Evolutionary conservation across 2,113 vertebrate genomes (phyloP).

Genomic region (Phalacrocorax pelagicus): DNA sequence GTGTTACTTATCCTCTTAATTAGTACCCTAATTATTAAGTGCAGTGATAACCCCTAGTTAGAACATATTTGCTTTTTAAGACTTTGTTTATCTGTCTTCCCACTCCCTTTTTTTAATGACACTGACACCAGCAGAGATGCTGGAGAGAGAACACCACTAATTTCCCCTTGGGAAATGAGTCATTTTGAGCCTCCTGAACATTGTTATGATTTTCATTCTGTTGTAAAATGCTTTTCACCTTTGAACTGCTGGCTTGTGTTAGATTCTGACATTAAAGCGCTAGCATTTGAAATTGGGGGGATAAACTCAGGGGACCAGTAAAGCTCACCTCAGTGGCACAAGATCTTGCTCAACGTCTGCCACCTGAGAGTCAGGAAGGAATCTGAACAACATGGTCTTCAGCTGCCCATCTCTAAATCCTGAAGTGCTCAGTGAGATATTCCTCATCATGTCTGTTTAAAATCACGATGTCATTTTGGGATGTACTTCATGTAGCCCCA

Average conservation of each 20-base stretch:
- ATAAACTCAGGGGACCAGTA: background rate
- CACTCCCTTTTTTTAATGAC: slow-evolving; percentile 27
- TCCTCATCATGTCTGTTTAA: background rate
- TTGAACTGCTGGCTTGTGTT: background rate
- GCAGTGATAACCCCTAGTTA: slow-evolving; percentile 50
- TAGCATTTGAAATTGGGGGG: background rate
- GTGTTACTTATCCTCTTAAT: slow-evolving; percentile 56
- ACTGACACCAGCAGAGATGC: background rate
- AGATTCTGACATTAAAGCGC: background rate
- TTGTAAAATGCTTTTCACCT: slow-evolving; percentile 53
- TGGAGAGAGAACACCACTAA: slow-evolving; percentile 6
- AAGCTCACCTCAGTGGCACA: background rate
- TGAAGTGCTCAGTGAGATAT: rapidly evolving
- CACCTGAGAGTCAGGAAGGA: background rate
- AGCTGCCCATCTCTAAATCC: background rate
- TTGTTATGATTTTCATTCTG: background rate
- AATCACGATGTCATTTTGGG: background rate
- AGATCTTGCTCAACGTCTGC: background rate
- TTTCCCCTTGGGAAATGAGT: slow-evolving; percentile 27
- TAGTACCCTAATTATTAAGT: slow-evolving; percentile 54
- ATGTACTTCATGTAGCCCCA: background rate
- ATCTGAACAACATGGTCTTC: background rate
- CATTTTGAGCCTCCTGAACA: slow-evolving; percentile 12
- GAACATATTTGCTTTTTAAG: slow-evolving; percentile 42
- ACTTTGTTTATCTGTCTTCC: slow-evolving; percentile 57